Conservation (phyloP, 2,113 vertebrate genomes). For the Eulemur rufifrons region DNA sequence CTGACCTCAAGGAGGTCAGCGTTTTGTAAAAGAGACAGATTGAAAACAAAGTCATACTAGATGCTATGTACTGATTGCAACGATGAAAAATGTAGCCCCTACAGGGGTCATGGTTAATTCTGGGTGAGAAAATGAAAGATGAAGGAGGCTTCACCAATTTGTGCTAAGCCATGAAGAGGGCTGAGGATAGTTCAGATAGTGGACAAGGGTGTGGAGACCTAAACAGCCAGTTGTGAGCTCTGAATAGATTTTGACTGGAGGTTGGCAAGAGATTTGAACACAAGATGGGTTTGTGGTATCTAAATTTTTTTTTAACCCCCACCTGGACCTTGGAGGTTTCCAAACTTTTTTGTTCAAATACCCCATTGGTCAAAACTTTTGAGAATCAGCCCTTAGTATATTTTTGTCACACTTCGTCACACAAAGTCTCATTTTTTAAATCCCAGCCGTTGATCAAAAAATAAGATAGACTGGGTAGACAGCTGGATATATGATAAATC, state of each 20-base stretch:
- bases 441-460: slow-evolving; percentile 5
- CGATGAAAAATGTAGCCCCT: background rate
- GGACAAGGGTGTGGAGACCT: background rate
- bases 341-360: background rate
- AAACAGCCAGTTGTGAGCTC: background rate
- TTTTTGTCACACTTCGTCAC: slow-evolving; percentile 13
- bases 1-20: background rate
- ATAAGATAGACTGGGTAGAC: background rate
- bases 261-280: background rate
- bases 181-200: slow-evolving; percentile 2
- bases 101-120: background rate
- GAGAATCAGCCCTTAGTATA: background rate
- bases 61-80: background rate
- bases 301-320: background rate
- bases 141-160: background rate
- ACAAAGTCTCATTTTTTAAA: slow-evolving; percentile 10
- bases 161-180: background rate
- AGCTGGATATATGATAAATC: background rate
- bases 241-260: slow-evolving; percentile 32
- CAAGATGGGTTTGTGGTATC: slow-evolving; percentile 17
- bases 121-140: background rate
- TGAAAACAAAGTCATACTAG: slow-evolving; percentile 5
- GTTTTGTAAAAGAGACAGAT: slow-evolving; percentile 21
- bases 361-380: slow-evolving; percentile 5
- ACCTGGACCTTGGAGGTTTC: background rate